Conservation (phyloP, 2,888 invertebrate genomes). For the Ormyrus labotus region DNA sequence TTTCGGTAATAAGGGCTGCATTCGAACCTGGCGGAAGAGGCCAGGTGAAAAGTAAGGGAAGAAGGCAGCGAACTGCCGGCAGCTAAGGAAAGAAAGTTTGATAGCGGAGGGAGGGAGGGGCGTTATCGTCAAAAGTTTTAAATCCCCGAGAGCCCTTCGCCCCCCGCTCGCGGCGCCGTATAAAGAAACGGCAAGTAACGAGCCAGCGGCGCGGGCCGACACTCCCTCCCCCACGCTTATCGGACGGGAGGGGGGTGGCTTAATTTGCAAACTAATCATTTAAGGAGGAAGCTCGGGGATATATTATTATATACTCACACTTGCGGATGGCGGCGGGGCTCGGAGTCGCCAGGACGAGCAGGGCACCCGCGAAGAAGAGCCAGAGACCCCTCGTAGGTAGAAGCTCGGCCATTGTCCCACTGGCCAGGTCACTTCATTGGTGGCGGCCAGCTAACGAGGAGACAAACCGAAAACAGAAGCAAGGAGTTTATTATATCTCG, state of each 20-base stretch:
- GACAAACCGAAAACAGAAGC: no score
- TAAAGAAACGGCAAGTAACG: conserved; percentile 7
- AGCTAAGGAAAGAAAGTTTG: conserved; percentile 13
- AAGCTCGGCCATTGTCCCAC: conserved; percentile 52
- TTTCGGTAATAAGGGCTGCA: no score
- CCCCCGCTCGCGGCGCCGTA: not conserved
- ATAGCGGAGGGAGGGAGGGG: not conserved
- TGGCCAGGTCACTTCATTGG: conserved; percentile 13
- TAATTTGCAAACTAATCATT: conserved; percentile 27
- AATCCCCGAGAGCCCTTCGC: conserved; percentile 4
- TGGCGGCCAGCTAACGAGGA: not conserved
- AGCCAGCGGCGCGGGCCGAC: no score
- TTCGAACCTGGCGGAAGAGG: no score
- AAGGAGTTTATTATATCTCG: no score
- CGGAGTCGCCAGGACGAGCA: conserved; percentile 71
- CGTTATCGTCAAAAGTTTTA: conserved; percentile 29
- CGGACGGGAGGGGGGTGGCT: not conserved
- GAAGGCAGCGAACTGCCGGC: not conserved
- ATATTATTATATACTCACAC: conserved; percentile 64
- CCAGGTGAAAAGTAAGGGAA: no score
- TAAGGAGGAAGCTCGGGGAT: conserved; percentile 1
- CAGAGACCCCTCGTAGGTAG: conserved; percentile 62
- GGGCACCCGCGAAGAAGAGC: conserved; percentile 69
- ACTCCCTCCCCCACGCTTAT: no score
- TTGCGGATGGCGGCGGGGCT: conserved; percentile 73